Conservation (phyloP, 64 coral and sea anemone genomes). For the Montipora efflorescens region DNA sequence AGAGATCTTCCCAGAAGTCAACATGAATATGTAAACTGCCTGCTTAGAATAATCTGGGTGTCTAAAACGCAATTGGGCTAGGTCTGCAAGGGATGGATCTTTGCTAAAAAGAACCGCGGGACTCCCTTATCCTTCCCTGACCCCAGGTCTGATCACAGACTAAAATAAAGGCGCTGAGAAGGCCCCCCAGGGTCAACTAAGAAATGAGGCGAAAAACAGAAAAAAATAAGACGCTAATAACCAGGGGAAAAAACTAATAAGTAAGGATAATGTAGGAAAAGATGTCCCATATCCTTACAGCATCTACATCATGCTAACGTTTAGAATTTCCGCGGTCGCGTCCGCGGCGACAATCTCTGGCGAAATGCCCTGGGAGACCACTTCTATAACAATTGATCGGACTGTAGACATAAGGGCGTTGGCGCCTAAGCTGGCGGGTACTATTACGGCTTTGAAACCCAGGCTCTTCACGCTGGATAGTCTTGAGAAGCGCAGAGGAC, state of each 20-base stretch:
- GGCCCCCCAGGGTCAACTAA: constrained; percentile 7
- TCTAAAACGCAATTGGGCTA: constrained; percentile 15
- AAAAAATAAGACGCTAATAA: neutral
- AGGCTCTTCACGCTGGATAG: neutral
- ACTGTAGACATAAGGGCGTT: neutral
- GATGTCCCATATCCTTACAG: neutral
- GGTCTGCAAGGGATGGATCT: neutral
- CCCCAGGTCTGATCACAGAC: constrained; percentile 2
- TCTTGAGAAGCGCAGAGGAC: constrained; percentile 8
- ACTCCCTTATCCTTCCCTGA: constrained; percentile 14
- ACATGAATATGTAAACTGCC: neutral
- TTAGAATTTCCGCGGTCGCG: neutral
- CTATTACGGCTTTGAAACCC: neutral
- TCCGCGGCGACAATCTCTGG: neutral
- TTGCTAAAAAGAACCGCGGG: neutral
- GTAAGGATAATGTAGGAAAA: neutral
- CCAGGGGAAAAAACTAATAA: neutral
- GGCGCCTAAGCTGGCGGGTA: neutral
- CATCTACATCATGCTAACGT: neutral
- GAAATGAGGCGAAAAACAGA: neutral
- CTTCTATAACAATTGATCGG: constrained; percentile 3
- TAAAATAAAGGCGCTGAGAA: constrained; percentile 28
- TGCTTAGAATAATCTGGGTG: constrained; percentile 36
- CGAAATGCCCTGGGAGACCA: neutral
- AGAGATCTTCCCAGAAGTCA: neutral